Base-by-base conservation (phyloP, 2,888 invertebrate genomes). In the Netelia inedita region DNA sequence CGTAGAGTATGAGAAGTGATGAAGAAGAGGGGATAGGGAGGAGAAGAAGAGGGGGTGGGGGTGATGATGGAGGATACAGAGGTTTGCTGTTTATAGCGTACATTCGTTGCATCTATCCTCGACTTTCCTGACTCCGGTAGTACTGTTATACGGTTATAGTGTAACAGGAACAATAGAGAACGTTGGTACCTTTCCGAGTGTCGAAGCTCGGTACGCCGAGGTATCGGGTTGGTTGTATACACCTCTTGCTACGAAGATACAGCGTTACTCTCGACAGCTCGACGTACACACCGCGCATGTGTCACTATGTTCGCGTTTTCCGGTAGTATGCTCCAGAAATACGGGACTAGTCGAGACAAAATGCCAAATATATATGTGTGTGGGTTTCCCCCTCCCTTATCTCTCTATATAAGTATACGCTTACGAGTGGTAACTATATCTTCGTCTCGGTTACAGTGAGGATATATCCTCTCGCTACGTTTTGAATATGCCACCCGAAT, bases 381-480 rank as follows among this genome's bases (percentile, higher is more conserved):
- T 23, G 2, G 1, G 2, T 35, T 35, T 6, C 35, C 35, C 35
- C 6, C 35, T 6, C 35, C 35, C 6, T 8, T 8, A 8, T 6
- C 35, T 8, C 8, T 35, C 35, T 35, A 35, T 35, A 35, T 35
- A 35, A 5, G 35, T 35, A 35, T 35, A 35, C 35, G 35, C 3
- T 35, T 35, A 35, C 14, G 1, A 8, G 53, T 35, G 14, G 19
- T 14, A 53, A n/a, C 16, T 43, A 10, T 61, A 46, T 50, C 28
- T 65, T 69, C 65, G 61, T 71, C 74, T 79, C 79, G 50, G 78
- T 83, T 79, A 79, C 74, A 35, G 65, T 50, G 43, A 46, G 55
- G 65, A 19, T 9, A 57, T 19, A 19, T 19, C 9, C 69, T 74
- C 69, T 59, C 11, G 55, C 63, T 55, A 28, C 28, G 69, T 69